Percentiles rank a stretch among this genome's conserved stretches.
phyloP scores from a whole-genome alignment of 2,888 invertebrate species.

The Protonemura montana region DNA sequence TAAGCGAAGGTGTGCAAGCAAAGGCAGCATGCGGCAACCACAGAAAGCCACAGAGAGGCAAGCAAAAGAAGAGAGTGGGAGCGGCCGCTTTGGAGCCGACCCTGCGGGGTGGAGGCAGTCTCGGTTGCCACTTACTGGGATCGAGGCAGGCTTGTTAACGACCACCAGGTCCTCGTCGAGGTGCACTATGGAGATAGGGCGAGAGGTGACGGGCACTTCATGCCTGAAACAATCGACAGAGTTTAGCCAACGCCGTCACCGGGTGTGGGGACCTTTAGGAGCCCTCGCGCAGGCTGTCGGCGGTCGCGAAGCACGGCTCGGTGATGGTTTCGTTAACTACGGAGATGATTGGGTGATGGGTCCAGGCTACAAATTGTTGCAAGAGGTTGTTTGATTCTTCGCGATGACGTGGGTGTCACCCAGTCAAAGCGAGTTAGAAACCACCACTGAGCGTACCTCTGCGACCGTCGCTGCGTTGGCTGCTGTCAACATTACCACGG shows the following conservation, averaged over 20 bases:
- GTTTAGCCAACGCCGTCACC: slow-evolving; percentile 29
- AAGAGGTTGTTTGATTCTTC: too few relatives aligned
- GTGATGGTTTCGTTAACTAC: too few relatives aligned
- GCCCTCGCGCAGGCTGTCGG: too few relatives aligned
- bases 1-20: too few relatives aligned
- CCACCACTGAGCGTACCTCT: too few relatives aligned
- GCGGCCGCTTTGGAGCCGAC: not conserved
- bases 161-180: slow-evolving; percentile 99
- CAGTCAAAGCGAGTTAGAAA: too few relatives aligned
- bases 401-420: too few relatives aligned
- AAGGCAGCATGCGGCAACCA: too few relatives aligned
- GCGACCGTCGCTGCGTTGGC: not conserved
- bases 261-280: not conserved
- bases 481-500: slow-evolving; percentile 2
- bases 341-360: too few relatives aligned
- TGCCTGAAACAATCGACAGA: slow-evolving; percentile 76
- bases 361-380: too few relatives aligned
- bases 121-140: slow-evolving; percentile 95
- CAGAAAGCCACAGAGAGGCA: not conserved
- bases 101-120: slow-evolving; percentile 68
- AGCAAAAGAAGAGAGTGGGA: not conserved
- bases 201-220: slow-evolving; percentile 98
- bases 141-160: slow-evolving; percentile 99
- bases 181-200: slow-evolving; percentile 95
- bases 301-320: not conserved